Base-by-base conservation (phyloP, 2,113 vertebrate species). In the Cyprinodon brontotheroides region DNA sequence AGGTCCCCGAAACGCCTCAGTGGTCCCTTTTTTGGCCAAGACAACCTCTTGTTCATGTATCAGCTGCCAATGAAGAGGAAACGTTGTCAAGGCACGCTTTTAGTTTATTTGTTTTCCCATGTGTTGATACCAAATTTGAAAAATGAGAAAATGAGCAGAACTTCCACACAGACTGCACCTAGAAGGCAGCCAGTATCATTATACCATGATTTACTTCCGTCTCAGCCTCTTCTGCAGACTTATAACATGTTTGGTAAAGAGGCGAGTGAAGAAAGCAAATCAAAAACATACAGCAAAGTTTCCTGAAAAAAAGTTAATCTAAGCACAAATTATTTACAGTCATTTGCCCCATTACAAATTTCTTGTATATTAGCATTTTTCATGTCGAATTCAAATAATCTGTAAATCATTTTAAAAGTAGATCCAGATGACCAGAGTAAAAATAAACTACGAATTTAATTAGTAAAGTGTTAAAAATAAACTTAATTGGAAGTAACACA, bases 1-100 rank as follows among this genome's bases (percentile, higher is more conserved):
- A 88, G 90, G 89, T 92, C 86, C 29, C 77, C 80, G 85, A 77
- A 90, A 86, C 86, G 86, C 91, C 92, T 93, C 90, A 70, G 86
- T 71, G 79, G 78, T 85, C 87, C 85, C 88, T 90, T 86, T 83
- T 83, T 90, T 86, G 70, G 85, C 75, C 73, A 73, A 85, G 75
- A 80, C 85, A 86, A 91, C 83, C 89, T 89, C 84, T 84, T 88
- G 82, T 90, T 90, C 82, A 83, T 80, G 81, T 89, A 88, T 90
- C 89, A 87, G 90, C 86, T 91, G 87, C 83, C 90, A 90, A 92
- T 91, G 82, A 92, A 89, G 65, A 72, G 74, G 77, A 81, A 61
- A 78, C 79, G 68, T 79, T 83, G 78, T 80, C 75, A 59, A 69
- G 78, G 57, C 65, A 82, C 69, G 40, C 82, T 82, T 87, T 83